Conservation (phyloP, 64 coral and sea anemone species). For the Porites lutea region DNA sequence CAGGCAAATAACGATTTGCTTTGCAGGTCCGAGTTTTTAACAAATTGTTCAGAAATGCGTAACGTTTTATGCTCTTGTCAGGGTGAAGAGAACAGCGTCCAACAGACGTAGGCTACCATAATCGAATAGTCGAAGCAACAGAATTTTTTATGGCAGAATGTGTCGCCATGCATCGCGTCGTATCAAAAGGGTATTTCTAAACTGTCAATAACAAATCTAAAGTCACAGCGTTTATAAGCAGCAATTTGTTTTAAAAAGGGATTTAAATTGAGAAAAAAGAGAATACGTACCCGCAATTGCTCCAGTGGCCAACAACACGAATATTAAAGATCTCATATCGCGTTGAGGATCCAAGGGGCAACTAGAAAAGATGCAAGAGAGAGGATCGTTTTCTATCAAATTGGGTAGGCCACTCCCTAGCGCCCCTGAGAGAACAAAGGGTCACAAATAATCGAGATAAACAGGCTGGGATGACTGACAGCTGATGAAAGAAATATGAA, state of each 20-base stretch:
- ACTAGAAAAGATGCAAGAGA: background rate
- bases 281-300: constrained; percentile 82
- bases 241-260: background rate
- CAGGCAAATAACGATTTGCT: background rate
- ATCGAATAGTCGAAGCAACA: background rate
- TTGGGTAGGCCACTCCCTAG: constrained; percentile 19
- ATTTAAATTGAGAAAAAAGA: background rate
- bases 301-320: constrained; percentile 96
- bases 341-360: constrained; percentile 41
- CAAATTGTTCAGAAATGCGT: background rate
- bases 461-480: constrained; percentile 12
- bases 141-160: background rate
- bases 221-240: background rate
- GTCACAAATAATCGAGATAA: background rate
- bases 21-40: background rate
- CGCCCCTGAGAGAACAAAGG: constrained; percentile 40
- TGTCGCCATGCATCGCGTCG: no score
- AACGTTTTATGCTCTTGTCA: background rate
- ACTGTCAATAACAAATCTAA: background rate
- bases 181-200: background rate
- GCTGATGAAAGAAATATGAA: background rate
- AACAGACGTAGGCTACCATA: no score
- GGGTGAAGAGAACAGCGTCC: no score
- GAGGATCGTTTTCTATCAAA: background rate
- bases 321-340: constrained; percentile 72